Conservation (phyloP, 2,888 invertebrate genomes). For the Chydorus sphaericus region DNA sequence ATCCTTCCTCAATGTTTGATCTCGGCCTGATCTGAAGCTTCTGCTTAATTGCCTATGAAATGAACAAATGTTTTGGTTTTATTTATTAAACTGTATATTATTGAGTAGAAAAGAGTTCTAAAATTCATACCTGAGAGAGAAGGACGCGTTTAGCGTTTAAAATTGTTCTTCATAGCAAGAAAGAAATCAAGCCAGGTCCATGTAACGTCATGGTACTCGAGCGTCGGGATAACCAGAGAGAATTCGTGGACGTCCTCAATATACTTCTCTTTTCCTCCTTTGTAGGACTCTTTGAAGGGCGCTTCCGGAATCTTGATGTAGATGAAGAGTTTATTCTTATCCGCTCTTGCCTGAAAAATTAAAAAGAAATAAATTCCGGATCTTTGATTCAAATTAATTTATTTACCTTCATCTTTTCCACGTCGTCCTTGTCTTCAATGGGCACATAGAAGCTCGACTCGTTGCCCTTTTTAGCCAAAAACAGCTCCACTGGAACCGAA, state of each 20-base stretch:
- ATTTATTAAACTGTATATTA: not conserved
- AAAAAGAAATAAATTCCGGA: not conserved
- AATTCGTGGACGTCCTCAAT: conserved; percentile 89
- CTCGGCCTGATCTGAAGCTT: conserved; percentile 70
- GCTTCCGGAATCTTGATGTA: conserved; percentile 98
- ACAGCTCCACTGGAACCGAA: conserved; percentile 16
- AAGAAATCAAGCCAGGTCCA: conserved; percentile 99
- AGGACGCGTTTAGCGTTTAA: conserved; percentile 72
- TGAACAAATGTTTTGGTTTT: too few species aligned
- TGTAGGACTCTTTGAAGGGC: conserved; percentile 80
- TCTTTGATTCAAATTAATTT: too few species aligned
- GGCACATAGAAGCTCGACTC: conserved; percentile 83
- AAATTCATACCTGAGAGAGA: conserved; percentile 48
- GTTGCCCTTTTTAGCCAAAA: conserved; percentile 37
- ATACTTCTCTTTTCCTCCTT: conserved; percentile 97
- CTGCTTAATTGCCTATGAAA: conserved; percentile 79
- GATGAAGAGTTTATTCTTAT: conserved; percentile 94
- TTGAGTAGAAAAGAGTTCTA: too few species aligned
- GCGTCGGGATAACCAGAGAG: conserved; percentile 80
- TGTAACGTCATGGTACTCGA: conserved; percentile 97
- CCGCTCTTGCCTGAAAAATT: conserved; percentile 67
- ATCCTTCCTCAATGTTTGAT: conserved; percentile 47
- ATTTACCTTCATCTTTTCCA: conserved; percentile 84
- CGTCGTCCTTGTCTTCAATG: conserved; percentile 76
- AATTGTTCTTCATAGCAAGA: conserved; percentile 87